Evolutionary conservation across 2,797 vertebrate species (phyloP), one percentile per base, ranked within the genome.

Genomic region (Pelobates cultripes): DNA sequence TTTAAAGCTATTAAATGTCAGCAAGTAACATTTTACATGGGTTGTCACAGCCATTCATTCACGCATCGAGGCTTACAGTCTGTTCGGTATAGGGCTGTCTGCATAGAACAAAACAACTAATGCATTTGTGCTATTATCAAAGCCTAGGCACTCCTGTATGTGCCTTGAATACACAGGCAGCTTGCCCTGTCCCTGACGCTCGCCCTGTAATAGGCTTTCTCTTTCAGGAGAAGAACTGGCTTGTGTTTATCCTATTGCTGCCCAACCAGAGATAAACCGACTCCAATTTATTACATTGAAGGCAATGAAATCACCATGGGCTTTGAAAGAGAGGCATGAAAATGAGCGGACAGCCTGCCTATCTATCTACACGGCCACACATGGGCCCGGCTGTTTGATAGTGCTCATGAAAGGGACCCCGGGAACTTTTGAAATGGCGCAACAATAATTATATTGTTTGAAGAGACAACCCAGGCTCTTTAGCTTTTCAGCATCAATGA

Each of bases 391-490:
- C 77, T 45, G 77, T 76, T 84, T 84, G 72, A 79, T 79, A 57
- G 77, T 72, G 8, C 73, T 55, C 72, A 71, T 79, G 73, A 84
- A 75, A 84, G 81, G 45, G 10, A 53, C 40, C 45, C 71, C 0
- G 60, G 43, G 72, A 84, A 75, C 82, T 66, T 84, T 60, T 75
- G 77, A 84, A 84, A 79, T 72, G 7, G 72, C 42, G 40, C 57
- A 70, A 75, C 72, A 84, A 84, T 66, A 53, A 68, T 40, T 84
- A 84, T 64, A 79, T 69, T 75, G 72, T 84, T 75, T 84, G 82
- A 84, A 79, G 72, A 79, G 64, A 28, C 72, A 17, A 71, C 43
- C 73, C 47, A 5, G 28, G 72, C 64, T 79, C 73, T 84, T 79
- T 79, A 75, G 3, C 3, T 75, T 70, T 71, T 64, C 43, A 28